These are phyloP conservation scores for Typhlichthys subterraneus DNA, from an alignment of 2,797 vertebrate species.

Conservation along the genomic window DNA sequence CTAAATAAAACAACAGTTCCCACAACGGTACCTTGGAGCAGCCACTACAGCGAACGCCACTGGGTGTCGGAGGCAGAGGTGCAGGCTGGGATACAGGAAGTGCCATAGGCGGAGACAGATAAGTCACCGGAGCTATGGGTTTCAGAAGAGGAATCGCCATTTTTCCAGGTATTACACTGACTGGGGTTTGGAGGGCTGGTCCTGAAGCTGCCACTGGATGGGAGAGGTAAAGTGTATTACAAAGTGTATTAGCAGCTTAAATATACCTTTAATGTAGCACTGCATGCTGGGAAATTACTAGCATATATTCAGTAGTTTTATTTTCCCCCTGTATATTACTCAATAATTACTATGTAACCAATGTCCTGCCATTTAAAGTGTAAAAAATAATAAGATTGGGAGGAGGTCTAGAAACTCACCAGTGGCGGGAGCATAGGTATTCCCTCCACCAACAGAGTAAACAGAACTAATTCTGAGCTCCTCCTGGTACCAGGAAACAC, in stretches of 20 bases:
- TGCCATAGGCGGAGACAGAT: not conserved
- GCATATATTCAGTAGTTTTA: too few species aligned
- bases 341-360: too few species aligned
- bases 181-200: conserved; percentile 20
- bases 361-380: too few species aligned
- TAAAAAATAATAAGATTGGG: not conserved
- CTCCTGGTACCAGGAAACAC: conserved; percentile 67
- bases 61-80: conserved; percentile 52
- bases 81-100: conserved; percentile 38
- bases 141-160: not conserved
- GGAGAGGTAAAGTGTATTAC: conserved; percentile 34
- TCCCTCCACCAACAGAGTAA: conserved; percentile 77
- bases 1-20: not conserved
- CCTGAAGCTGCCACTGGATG: conserved; percentile 38
- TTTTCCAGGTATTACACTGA: too few species aligned
- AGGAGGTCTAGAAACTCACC: conserved; percentile 54
- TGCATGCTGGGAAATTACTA: too few species aligned
- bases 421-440: conserved; percentile 52
- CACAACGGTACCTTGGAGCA: conserved; percentile 87
- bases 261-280: not conserved
- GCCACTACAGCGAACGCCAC: conserved; percentile 83
- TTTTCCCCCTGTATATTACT: too few species aligned
- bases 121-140: not conserved
- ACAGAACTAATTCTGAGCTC: conserved; percentile 93
- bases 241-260: too few species aligned